These are phyloP conservation scores for Leptinotarsa tumamoca DNA, from an alignment of 2,888 invertebrate species.

Conservation along the genomic window DNA sequence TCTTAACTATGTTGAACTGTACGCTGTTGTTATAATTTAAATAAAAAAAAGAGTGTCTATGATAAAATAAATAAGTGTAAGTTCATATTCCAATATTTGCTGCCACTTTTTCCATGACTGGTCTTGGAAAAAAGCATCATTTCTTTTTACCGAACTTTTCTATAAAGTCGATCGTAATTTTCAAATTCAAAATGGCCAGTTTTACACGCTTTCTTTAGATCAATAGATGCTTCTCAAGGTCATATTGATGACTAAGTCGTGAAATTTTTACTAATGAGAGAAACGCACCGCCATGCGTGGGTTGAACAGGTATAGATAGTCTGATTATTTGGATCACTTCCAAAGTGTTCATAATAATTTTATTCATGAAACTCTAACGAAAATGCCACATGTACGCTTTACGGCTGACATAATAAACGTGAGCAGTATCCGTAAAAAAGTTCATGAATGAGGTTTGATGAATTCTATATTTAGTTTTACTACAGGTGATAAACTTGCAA, in stretches of 20 bases:
- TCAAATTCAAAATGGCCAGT: no score
- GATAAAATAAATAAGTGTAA: no score
- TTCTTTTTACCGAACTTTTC: no score
- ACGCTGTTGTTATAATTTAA: no score
- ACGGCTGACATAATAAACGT: not conserved
- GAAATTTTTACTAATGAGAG: conserved; percentile 19
- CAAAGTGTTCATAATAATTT: conserved; percentile 36
- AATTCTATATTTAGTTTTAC: conserved; percentile 9
- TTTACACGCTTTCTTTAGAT: no score
- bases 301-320: not conserved
- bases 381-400: conserved; percentile 1
- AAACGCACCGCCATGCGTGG: conserved; percentile 19
- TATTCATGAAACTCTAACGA: conserved; percentile 31
- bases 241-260: not conserved
- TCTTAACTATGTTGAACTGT: no score
- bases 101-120: no score
- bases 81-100: no score
- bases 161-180: no score
- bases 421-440: conserved; percentile 11
- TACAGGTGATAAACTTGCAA: conserved; percentile 15
- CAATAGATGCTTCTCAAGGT: not conserved
- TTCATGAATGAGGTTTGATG: conserved; percentile 18
- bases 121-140: no score
- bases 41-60: no score
- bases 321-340: conserved; percentile 37